Percentiles rank a stretch among this genome's conserved stretches.
Conservation (phyloP, 2,113 vertebrate genomes). For the Mesembrinibis cayennensis region DNA sequence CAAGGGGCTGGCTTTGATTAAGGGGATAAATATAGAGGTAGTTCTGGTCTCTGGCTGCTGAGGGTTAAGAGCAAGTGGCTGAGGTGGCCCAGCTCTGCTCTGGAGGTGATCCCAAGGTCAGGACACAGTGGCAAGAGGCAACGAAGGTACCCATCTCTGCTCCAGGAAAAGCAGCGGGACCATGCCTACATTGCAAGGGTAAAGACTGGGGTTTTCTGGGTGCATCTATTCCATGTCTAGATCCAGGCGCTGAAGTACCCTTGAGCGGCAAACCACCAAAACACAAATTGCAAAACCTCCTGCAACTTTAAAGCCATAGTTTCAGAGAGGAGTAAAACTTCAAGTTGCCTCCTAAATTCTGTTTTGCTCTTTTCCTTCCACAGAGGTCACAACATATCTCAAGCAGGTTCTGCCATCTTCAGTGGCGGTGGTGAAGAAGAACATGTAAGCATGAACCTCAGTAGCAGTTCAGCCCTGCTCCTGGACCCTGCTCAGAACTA, state of each 20-base stretch:
- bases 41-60: background rate
- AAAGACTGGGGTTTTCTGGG: background rate
- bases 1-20: background rate
- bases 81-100: background rate
- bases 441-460: background rate
- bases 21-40: background rate
- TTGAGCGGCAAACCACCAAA: background rate
- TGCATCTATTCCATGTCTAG: background rate
- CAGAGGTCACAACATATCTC: background rate
- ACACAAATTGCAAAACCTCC: background rate
- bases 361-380: background rate
- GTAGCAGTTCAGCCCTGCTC: accelerated
- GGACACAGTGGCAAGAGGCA: background rate
- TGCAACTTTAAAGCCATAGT: background rate
- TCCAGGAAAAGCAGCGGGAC: background rate
- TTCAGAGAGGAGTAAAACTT: background rate
- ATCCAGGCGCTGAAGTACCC: background rate
- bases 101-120: background rate
- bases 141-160: background rate
- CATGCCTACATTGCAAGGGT: background rate
- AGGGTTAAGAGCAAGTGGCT: background rate
- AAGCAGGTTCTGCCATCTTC: background rate
- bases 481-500: background rate
- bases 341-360: background rate
- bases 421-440: background rate